phyloP scores from a whole-genome alignment of 2,888 invertebrate species.

The Tenthredo mesomela region DNA sequence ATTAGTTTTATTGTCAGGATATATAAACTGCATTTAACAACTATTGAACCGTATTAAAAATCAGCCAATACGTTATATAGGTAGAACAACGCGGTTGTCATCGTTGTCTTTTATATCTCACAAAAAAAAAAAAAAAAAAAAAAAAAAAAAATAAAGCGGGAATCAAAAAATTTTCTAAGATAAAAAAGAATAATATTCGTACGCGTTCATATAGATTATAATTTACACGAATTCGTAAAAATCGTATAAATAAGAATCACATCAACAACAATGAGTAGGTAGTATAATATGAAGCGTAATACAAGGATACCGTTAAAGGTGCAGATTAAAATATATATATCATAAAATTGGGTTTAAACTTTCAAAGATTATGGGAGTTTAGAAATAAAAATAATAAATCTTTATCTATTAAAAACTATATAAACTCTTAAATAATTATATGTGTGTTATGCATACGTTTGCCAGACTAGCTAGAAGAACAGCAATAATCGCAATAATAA shows the following conservation, averaged over 20 bases:
- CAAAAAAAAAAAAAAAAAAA: background rate
- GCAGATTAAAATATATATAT: background rate
- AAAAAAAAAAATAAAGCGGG: background rate
- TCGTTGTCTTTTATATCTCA: background rate
- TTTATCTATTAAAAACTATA: constrained; percentile 18
- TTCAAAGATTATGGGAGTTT: background rate
- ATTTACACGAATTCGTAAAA: constrained; percentile 20
- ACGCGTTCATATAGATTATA: background rate
- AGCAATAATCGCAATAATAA: constrained; percentile 29
- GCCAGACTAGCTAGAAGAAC: background rate
- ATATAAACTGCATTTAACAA: constrained; percentile 20
- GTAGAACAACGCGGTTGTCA: background rate
- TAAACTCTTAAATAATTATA: constrained; percentile 8
- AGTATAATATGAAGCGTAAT: background rate
- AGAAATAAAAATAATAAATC: background rate
- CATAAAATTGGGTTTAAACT: background rate
- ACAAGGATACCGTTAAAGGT: background rate
- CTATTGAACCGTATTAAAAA: constrained; percentile 6
- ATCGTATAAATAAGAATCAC: background rate
- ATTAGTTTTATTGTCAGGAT: constrained; percentile 32
- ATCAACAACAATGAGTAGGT: background rate
- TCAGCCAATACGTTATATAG: background rate
- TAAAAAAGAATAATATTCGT: background rate
- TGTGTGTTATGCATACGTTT: background rate
- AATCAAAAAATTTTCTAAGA: background rate